Base-by-base conservation (phyloP, 2,113 vertebrate species). In the Henicopernis longicauda region DNA sequence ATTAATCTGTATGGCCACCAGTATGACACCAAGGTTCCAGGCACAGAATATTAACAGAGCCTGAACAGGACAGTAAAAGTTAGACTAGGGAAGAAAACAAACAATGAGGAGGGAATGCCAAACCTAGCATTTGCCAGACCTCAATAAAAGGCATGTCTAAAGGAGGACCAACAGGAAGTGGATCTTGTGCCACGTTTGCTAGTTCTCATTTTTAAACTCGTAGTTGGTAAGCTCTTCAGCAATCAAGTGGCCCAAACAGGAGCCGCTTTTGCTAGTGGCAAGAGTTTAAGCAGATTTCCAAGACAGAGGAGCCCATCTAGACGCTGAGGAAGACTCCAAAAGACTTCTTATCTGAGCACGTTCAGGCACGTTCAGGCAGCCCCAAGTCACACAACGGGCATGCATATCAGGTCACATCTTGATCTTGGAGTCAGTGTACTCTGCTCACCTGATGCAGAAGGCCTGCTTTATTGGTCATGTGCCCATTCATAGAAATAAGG, bases 381-480 rank as follows among this genome's bases (percentile, higher is more conserved):
- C 71, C 13, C 5, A 34, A 70, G 34, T 11, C 0, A 0, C 54
- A 20, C 31, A 47, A 61, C 2, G 0, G 16, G 36, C 0, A 0
- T 13, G 12, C 26, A 2, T 5, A 3, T 50, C 49, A 29, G 61
- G 47, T 44, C 18, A 42, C 59, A 58, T 4, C 42, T 8, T 20
- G 32, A 55, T 4, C 42, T 8, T 20, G 32, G 19, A 26, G 61
- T 62, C 34, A 31, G 11, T 4, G 16, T 8, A 32, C 49, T 27
- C 69, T 0, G 1, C 47, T 76, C 52, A 25, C 29, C 45, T 36
- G 40, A 38, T 7, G 42, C 10, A 11, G 29, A 6, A n/a, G 6
- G 20, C 36, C 8, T 17, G 40, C 29, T 86, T 73, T 91, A n/a
- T 34, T n/a, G 63, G 17, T 40, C 55, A 25, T 3, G n/a, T 42